Conservation (phyloP, 2,797 vertebrate genomes). For the Neomorphus geoffroyi region DNA sequence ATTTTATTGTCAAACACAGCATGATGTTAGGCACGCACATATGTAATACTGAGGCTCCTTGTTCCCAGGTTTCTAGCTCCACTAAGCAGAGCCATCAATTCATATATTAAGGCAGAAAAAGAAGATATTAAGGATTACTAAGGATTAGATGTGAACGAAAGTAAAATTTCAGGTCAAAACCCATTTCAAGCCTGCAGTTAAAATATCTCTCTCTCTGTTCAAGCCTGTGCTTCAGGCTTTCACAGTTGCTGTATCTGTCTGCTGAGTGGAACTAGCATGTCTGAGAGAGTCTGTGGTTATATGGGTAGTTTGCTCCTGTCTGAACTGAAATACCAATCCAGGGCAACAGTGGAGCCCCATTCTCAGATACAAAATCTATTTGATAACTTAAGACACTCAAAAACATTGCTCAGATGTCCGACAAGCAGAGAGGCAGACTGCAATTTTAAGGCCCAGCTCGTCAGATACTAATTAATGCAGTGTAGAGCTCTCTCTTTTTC, state of each 20-base stretch:
- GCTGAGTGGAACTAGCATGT: background rate
- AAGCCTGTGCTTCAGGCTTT: background rate
- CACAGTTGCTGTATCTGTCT: background rate
- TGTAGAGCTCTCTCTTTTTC: background rate
- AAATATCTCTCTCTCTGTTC: background rate
- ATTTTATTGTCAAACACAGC: background rate
- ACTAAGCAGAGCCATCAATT: background rate
- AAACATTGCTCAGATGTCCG: background rate
- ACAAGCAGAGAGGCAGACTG: background rate
- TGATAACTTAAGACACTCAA: background rate
- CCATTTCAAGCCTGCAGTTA: background rate
- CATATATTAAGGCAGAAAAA: background rate
- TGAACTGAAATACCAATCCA: background rate
- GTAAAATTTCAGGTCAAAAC: background rate
- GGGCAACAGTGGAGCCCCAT: background rate
- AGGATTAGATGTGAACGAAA: background rate
- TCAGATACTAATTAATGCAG: constrained; percentile 38
- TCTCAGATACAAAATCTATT: background rate
- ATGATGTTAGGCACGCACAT: background rate
- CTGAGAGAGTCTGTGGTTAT: background rate
- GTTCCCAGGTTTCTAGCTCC: background rate
- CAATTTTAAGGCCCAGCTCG: constrained; percentile 5
- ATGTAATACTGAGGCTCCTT: background rate
- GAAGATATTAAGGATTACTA: background rate
- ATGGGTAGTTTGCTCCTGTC: background rate